phyloP scores from a whole-genome alignment of 2,888 invertebrate species.

The Erpobdella octoculata region DNA sequence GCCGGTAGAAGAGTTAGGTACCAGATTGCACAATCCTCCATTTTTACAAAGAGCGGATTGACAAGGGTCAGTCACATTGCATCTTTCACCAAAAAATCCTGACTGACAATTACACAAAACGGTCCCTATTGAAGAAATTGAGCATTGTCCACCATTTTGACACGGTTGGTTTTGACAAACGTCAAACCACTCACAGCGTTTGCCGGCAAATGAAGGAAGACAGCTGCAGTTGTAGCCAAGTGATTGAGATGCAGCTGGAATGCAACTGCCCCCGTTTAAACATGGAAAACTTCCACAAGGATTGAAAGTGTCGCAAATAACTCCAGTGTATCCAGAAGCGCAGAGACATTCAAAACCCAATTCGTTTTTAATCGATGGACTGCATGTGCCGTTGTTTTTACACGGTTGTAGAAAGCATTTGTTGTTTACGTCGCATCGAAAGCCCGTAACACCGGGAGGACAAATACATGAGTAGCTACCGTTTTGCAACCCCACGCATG shows the following conservation, averaged over 20 bases:
- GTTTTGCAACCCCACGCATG: conserved; percentile 21
- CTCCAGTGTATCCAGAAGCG: conserved; percentile 32
- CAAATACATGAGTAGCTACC: conserved; percentile 26
- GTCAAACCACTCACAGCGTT: conserved; percentile 32
- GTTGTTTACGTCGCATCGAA: conserved; percentile 33
- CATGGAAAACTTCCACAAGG: conserved; percentile 24
- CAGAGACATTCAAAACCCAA: conserved; percentile 26
- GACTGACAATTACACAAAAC: conserved; percentile 38
- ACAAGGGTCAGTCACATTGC: conserved; percentile 36
- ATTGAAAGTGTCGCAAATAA: conserved; percentile 29
- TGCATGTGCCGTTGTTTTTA: conserved; percentile 30
- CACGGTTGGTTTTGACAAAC: conserved; percentile 39
- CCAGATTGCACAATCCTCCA: conserved; percentile 33
- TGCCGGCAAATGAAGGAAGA: conserved; percentile 30
- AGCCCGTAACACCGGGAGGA: conserved; percentile 31
- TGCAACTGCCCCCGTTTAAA: conserved; percentile 26
- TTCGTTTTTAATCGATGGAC: not conserved
- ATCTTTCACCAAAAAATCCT: conserved; percentile 33
- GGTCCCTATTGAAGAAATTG: conserved; percentile 30
- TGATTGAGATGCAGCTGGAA: not conserved
- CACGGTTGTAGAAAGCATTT: conserved; percentile 36
- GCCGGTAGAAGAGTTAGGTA: conserved; percentile 33
- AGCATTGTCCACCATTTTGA: conserved; percentile 36
- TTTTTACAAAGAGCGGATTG: conserved; percentile 35
- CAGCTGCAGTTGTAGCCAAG: conserved; percentile 29